Conservation (phyloP, 2,888 invertebrate genomes). For the Lissocephala sabroskyi region DNA sequence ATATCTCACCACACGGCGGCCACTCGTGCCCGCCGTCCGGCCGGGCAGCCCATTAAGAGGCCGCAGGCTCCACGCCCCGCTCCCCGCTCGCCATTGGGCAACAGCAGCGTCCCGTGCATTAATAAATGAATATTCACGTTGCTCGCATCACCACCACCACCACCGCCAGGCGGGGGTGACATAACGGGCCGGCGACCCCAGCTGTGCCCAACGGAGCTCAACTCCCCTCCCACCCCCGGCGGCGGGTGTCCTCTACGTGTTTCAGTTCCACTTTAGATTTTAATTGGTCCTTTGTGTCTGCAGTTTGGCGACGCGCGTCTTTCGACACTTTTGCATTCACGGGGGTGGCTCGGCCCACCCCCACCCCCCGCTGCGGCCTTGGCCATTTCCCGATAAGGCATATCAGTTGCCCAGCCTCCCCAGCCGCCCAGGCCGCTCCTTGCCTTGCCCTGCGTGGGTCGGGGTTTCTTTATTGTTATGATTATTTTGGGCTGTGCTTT, state of each 20-base stretch:
- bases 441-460: neutral
- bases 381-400: conserved; percentile 43
- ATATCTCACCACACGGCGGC: conserved; percentile 16
- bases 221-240: neutral
- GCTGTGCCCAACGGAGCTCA: conserved; percentile 3
- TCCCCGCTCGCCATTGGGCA: neutral
- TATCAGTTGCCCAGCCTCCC: conserved; percentile 41
- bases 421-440: conserved; percentile 5
- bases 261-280: conserved; percentile 48
- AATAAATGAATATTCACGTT: conserved; percentile 51
- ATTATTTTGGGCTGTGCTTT: conserved; percentile 38
- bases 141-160: conserved; percentile 23
- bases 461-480: conserved; percentile 48
- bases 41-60: too few species aligned
- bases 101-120: conserved; percentile 31
- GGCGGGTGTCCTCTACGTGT: conserved; percentile 3
- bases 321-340: conserved; percentile 30
- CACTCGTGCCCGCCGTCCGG: too few species aligned
- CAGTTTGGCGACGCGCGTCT: conserved; percentile 21
- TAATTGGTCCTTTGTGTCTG: conserved; percentile 68
- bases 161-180: conserved; percentile 1
- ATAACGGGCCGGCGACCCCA: conserved; percentile 3
- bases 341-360: conserved; percentile 11
- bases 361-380: conserved; percentile 11
- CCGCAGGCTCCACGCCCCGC: conserved; percentile 18